A percentile compares a stretch with the other conserved stretches of the same genome.
Conservation (phyloP, 2,888 invertebrate genomes). For the Cremastinae sp. region DNA sequence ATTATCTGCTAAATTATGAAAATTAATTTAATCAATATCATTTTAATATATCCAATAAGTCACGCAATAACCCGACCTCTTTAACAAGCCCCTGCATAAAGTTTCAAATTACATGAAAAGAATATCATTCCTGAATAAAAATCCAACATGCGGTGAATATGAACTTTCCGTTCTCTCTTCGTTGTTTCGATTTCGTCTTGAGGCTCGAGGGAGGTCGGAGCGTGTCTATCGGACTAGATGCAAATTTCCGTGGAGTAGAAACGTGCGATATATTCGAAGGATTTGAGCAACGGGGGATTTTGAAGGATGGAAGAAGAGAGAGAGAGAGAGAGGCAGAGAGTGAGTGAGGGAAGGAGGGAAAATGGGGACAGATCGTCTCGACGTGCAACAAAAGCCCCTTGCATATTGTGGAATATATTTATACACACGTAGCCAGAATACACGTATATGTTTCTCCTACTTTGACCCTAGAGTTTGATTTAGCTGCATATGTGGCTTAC, state of each 20-base stretch:
- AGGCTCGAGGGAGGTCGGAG: constrained; percentile 15
- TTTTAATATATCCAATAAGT: too few species aligned
- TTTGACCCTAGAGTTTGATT: constrained; percentile 59
- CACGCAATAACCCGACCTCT: too few species aligned
- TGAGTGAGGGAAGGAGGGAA: constrained; percentile 11
- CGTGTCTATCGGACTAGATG: constrained; percentile 39
- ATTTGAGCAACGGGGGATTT: constrained; percentile 48
- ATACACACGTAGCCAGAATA: constrained; percentile 41
- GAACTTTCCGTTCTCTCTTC: constrained; percentile 40
- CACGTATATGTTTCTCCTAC: constrained; percentile 39
- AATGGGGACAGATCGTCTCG: constrained; percentile 49
- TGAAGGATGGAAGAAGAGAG: constrained; percentile 39
- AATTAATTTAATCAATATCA: too few species aligned
- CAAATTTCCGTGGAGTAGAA: constrained; percentile 46
- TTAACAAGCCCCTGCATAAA: too few species aligned
- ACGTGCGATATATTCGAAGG: constrained; percentile 37
- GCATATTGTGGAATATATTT: constrained; percentile 45
- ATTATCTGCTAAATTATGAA: too few species aligned
- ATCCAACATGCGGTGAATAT: constrained; percentile 17
- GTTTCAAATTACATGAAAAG: too few species aligned
- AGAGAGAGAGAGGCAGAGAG: constrained; percentile 21
- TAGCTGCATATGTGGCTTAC: constrained; percentile 65
- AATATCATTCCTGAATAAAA: too few species aligned
- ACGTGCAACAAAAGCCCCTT: constrained; percentile 60
- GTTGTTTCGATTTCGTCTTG: constrained; percentile 27